Percentiles rank a stretch among this genome's conserved stretches.
These are phyloP conservation scores for Dryas iulia DNA, from an alignment of 1,140 invertebrate genomes.

Conservation along the genomic window DNA sequence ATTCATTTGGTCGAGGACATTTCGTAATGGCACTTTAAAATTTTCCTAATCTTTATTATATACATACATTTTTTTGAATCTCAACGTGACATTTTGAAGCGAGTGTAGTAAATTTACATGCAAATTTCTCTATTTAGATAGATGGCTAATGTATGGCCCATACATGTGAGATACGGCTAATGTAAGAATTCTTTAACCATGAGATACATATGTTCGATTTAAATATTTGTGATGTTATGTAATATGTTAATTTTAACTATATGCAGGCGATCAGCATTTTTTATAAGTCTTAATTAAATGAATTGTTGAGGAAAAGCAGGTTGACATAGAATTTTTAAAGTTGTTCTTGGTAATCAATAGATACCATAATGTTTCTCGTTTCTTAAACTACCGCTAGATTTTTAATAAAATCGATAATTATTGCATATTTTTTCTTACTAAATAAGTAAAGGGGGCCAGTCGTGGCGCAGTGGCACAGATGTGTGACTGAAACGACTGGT, in stretches of 20 bases:
- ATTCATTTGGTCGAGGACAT: not conserved
- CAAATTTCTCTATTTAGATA: constrained; percentile 1
- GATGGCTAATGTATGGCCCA: not conserved
- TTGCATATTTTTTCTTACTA: not conserved
- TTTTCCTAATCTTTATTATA: not conserved
- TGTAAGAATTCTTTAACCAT: not conserved
- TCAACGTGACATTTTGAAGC: not conserved
- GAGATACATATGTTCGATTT: not conserved
- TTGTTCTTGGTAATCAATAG: not conserved
- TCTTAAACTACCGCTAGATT: not conserved
- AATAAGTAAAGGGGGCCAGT: too few relatives aligned
- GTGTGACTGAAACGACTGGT: too few relatives aligned
- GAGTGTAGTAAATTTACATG: not conserved
- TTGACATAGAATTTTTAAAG: not conserved
- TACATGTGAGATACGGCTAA: not conserved
- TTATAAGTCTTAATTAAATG: not conserved
- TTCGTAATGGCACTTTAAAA: not conserved
- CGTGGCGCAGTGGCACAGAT: too few relatives aligned
- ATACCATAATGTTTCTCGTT: not conserved
- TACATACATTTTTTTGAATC: not conserved
- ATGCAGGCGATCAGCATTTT: not conserved
- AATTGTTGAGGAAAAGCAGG: not conserved
- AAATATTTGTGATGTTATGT: not conserved
- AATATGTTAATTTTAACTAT: not conserved
- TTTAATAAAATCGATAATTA: not conserved